Base-by-base conservation (phyloP, 2,888 invertebrate genomes). In the Drosophila leonis region DNA sequence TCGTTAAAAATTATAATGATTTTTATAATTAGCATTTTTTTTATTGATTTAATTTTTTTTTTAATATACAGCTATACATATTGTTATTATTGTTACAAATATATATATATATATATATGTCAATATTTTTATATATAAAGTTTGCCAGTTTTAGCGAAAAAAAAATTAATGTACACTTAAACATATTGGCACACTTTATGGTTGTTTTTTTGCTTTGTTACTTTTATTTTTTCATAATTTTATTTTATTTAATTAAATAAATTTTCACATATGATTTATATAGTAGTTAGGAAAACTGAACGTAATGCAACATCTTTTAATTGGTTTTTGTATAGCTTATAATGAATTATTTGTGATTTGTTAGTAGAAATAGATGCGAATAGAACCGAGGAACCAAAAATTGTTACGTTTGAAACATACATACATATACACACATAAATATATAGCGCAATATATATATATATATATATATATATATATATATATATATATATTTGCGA, bases 131-230 rank as follows among this genome's bases (percentile, higher is more conserved):
- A 27, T 63, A 63, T 37, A 57, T 65, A 44, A 61, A 64, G 69
- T 67, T 67, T 77, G 67, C 76, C 65, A 44, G 24, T 15, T 13
- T 37, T 71, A 65, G 52, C 48, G 49, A 65, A 80, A 76, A 79
- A 78, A 76, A 46, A 72, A 73, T 60, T 75, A 75, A 80, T 80
- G 72, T 77, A 83, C 87, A 86, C 84, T 80, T 87, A 91, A 77
- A 81, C 75, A 67, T 90, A 90, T 90, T 90, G 90, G 90, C 90
- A 90, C 90, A 90, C 87, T 75, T 90, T 80, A 71, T 68, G 75
- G 67, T 83, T 85, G 24, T 13, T 69, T 71, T 72, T 56, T 35
- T 42, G 10, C 27, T 51, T 24, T 24, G 2, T 24, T n/a, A 20
- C 0, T 20, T 62, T 10, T 60, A 15, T 31, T 33, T 27, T 41